Evolutionary conservation across 2,888 invertebrate genomes (phyloP).

Genomic region (Isoperla grammatica): DNA sequence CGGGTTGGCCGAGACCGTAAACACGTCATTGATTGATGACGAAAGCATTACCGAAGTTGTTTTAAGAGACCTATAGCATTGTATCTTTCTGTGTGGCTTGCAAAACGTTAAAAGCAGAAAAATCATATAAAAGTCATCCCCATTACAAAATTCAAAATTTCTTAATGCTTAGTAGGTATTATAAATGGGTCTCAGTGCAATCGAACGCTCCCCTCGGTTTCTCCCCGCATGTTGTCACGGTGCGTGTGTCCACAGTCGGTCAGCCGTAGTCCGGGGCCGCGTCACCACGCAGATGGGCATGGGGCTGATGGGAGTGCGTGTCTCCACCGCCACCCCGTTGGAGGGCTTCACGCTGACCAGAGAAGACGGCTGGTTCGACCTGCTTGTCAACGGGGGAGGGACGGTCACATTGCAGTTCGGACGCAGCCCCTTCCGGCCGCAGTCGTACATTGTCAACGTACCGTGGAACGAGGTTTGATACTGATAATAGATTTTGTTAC

Average conservation of each 20-base stretch:
- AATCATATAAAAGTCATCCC: too few relatives aligned
- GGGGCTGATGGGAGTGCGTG: slow-evolving; percentile 92
- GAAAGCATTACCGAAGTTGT: too few relatives aligned
- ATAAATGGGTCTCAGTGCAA: too few relatives aligned
- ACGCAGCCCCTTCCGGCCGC: slow-evolving; percentile 81
- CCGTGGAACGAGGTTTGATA: slow-evolving; percentile 86
- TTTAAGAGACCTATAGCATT: too few relatives aligned
- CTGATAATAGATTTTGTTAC: background rate
- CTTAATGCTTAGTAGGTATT: too few relatives aligned
- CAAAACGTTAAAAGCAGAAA: too few relatives aligned
- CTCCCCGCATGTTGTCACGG: too few relatives aligned
- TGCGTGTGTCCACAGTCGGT: slow-evolving; percentile 62
- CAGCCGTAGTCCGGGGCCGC: slow-evolving; percentile 93
- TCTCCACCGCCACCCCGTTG: slow-evolving; percentile 87
- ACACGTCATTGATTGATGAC: too few relatives aligned
- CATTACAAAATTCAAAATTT: too few relatives aligned
- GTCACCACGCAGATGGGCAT: slow-evolving; percentile 88
- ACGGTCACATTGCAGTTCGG: slow-evolving; percentile 94
- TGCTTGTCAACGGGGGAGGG: slow-evolving; percentile 98
- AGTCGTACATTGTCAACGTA: slow-evolving; percentile 81
- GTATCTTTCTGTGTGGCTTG: too few relatives aligned
- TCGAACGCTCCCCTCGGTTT: too few relatives aligned
- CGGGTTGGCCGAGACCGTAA: too few relatives aligned
- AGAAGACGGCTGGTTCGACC: slow-evolving; percentile 94
- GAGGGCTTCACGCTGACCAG: slow-evolving; percentile 94